Evolutionary conservation across 2,113 vertebrate genomes (phyloP).

Genomic region (Acrocephalus arundinaceus): DNA sequence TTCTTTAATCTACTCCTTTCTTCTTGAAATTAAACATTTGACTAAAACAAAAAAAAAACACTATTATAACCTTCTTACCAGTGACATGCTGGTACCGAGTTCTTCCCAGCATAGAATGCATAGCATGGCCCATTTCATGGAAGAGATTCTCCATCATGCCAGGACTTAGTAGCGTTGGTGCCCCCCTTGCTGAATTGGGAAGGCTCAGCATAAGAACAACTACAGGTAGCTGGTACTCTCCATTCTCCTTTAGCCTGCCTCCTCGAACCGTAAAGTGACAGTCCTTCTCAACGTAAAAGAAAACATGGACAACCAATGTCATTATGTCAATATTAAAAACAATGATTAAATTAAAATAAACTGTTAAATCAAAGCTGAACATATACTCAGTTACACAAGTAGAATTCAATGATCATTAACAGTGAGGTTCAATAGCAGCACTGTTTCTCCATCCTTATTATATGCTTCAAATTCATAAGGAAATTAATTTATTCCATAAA

Average conservation of each 20-base stretch:
- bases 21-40: background rate
- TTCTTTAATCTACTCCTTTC: background rate
- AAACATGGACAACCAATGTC: background rate
- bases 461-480: background rate
- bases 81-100: slow-evolving; percentile 96
- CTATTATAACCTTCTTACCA: slow-evolving; percentile 70
- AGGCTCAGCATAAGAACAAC: slow-evolving; percentile 96
- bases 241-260: slow-evolving; percentile 82
- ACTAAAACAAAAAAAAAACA: background rate
- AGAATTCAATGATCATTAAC: background rate
- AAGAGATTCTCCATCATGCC: slow-evolving; percentile 99
- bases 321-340: background rate
- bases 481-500: background rate
- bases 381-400: background rate
- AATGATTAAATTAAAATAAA: background rate
- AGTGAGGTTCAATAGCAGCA: background rate
- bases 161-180: slow-evolving; percentile 87
- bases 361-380: background rate
- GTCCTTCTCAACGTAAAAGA: slow-evolving; percentile 77
- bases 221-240: slow-evolving; percentile 91
- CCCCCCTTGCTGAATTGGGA: slow-evolving; percentile 76
- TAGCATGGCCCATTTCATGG: slow-evolving; percentile 98
- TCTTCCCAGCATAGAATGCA: slow-evolving; percentile 98
- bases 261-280: slow-evolving; percentile 98
- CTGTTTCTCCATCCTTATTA: background rate